These are phyloP conservation scores for Hypomecis atomaria DNA, from an alignment of 2,888 invertebrate genomes.

Conservation along the genomic window DNA sequence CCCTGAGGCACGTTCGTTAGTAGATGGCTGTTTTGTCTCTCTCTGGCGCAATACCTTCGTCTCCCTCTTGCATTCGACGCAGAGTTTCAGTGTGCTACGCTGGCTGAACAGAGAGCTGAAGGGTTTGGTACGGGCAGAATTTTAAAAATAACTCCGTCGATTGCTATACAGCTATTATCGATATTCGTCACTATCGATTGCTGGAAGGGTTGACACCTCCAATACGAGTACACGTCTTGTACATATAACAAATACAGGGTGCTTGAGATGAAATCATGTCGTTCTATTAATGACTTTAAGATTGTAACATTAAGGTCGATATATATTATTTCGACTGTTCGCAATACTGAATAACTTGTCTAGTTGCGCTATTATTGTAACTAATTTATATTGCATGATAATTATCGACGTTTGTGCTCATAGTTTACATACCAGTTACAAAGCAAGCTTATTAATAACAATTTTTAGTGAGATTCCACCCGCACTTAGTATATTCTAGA, in stretches of 20 bases:
- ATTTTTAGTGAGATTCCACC: too few species aligned
- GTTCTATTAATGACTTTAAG: too few species aligned
- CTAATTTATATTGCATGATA: too few species aligned
- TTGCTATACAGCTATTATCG: constrained; percentile 15
- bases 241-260: background rate
- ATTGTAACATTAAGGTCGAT: too few species aligned
- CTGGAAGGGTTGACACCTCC: background rate
- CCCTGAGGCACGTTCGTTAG: constrained; percentile 50
- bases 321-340: too few species aligned
- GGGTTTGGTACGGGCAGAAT: constrained; percentile 24
- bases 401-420: too few species aligned
- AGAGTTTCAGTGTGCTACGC: constrained; percentile 27
- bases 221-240: background rate
- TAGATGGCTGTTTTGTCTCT: constrained; percentile 60
- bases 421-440: too few species aligned
- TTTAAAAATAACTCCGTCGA: constrained; percentile 33
- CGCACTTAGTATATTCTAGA: too few species aligned
- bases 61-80: constrained; percentile 45
- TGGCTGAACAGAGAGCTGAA: constrained; percentile 25
- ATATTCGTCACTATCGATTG: constrained; percentile 25
- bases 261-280: too few species aligned
- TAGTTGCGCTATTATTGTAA: too few species aligned
- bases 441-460: too few species aligned
- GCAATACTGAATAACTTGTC: too few species aligned
- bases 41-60: constrained; percentile 52